These are phyloP conservation scores for Agrotis puta DNA, from an alignment of 2,888 invertebrate genomes.

Conservation along the genomic window DNA sequence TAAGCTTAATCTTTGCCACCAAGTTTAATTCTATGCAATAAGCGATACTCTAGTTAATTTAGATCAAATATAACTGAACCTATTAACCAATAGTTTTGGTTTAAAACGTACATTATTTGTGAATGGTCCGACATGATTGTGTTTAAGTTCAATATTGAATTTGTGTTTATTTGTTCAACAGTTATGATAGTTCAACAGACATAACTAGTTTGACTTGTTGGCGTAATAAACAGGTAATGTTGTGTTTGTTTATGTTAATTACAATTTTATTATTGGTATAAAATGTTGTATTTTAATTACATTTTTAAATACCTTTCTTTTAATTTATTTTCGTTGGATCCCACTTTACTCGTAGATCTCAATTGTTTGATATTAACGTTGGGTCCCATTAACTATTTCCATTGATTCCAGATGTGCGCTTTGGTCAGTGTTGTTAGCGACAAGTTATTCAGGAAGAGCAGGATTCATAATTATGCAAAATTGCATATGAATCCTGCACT, in stretches of 20 bases:
- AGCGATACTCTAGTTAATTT: slow-evolving; percentile 62
- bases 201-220: background rate
- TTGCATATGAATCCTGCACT: no score
- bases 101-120: slow-evolving; percentile 37
- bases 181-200: slow-evolving; percentile 5
- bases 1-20: slow-evolving; percentile 36
- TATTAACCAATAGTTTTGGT: slow-evolving; percentile 58
- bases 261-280: background rate
- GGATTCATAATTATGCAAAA: no score
- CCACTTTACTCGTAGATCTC: no score
- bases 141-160: slow-evolving; percentile 36
- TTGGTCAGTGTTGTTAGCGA: no score
- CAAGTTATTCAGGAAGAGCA: no score
- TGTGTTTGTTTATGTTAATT: background rate
- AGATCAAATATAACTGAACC: slow-evolving; percentile 64
- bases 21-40: slow-evolving; percentile 61
- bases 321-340: no score
- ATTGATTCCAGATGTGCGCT: no score
- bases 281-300: background rate
- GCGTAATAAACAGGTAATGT: slow-evolving; percentile 13
- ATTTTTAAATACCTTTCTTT: background rate
- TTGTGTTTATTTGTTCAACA: slow-evolving; percentile 25
- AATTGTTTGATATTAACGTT: no score
- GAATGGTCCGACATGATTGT: slow-evolving; percentile 9
- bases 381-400: no score